Conservation (phyloP, 2,113 vertebrate species). For the Podarcis raffonei region DNA sequence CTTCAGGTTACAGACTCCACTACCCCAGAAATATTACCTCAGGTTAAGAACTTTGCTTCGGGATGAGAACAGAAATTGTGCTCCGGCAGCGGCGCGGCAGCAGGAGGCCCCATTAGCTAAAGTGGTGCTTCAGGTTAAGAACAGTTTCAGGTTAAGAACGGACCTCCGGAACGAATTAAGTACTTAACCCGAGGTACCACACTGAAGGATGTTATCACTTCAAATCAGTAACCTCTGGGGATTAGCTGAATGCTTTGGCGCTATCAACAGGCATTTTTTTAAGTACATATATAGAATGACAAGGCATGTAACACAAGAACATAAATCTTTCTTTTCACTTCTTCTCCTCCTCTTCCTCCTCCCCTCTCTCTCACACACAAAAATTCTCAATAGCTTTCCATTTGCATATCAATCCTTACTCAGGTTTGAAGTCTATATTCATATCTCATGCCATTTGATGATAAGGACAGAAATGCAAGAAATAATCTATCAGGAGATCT, state of each 20-base stretch:
- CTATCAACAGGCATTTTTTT: not conserved
- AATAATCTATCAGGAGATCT: not conserved
- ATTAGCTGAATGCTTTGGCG: not conserved
- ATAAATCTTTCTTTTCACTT: too few relatives aligned
- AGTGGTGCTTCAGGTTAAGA: too few relatives aligned
- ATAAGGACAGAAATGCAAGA: not conserved
- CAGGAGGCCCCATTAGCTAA: too few relatives aligned
- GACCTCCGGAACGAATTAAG: too few relatives aligned
- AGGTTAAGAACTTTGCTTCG: too few relatives aligned
- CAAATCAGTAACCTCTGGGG: not conserved
- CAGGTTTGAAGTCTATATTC: not conserved
- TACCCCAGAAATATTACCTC: too few relatives aligned
- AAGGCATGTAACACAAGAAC: not conserved
- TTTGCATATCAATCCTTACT: not conserved
- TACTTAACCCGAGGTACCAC: too few relatives aligned
- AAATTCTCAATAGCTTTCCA: not conserved
- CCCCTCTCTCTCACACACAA: not conserved
- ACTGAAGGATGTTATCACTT: not conserved
- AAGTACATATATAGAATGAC: not conserved
- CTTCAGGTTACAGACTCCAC: too few relatives aligned
- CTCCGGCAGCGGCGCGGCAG: fast-evolving
- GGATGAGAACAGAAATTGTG: too few relatives aligned
- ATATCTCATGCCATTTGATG: fast-evolving
- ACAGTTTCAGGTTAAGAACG: too few relatives aligned
- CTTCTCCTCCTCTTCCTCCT: too few relatives aligned